Base-by-base conservation (phyloP, 2,113 vertebrate species). In the Neogale vison region DNA sequence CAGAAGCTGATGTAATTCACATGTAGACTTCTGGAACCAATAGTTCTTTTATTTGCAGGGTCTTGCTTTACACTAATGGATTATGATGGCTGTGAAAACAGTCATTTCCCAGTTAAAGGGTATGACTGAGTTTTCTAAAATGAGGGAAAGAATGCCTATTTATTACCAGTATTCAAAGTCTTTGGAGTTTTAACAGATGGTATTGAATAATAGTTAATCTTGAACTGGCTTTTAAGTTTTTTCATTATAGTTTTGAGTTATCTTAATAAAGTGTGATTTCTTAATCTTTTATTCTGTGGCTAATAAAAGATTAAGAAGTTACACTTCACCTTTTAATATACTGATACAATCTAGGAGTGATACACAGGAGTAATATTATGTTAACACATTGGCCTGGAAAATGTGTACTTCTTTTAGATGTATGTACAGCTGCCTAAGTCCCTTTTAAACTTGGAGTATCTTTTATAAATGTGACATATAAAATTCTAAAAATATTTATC, bases 141-240 rank as follows among this genome's bases (percentile, higher is more conserved):
- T 47, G 34, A 92, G 18, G 34, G 36, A 87, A 42, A 95, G 13
- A 81, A 65, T 92, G 1, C 55, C 42, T 87, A 2, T 72, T 81
- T 47, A 14, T 93, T 95, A 74, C 9, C 89, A n/a, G 4, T 74
- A 50, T n/a, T 92, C 57, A 67, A 90, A 26, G 0, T 77, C 79
- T 95, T 92, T 89, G 55, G 21, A 77, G 24, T 94, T 97, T 90
- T 76, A 96, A 83, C 18, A 85, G n/a, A 34, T 93, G 55, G 72
- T 94, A 59, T 23, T 36, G 36, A 91, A 45, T 67, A 84, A n/a
- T 83, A 57, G 3, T 72, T 88, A 83, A 61, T 63, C 90, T 96
- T 24, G 42, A 92, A 55, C 34, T 93, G 80, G 20, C 65, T 87
- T 87, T 55, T 90, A 89, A 97, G 47, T 13, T 57, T 94, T 89